phyloP scores from a whole-genome alignment of 2,888 invertebrate species.

The Euzetes globulus region DNA sequence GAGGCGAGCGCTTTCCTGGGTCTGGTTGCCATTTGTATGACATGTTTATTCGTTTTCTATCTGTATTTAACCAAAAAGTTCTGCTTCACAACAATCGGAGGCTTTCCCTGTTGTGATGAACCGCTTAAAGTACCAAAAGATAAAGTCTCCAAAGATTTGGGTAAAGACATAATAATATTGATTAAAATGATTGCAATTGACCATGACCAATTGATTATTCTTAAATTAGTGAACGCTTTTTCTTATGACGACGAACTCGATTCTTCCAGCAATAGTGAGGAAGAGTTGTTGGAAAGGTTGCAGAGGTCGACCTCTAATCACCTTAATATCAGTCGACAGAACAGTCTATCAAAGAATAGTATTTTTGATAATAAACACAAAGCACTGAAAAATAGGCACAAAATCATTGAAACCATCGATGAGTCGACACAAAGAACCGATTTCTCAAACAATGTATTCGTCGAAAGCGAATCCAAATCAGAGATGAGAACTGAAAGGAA shows the following conservation, averaged over 20 bases:
- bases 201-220: constrained; percentile 38
- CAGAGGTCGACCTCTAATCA: constrained; percentile 44
- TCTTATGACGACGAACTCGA: constrained; percentile 57
- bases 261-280: constrained; percentile 67
- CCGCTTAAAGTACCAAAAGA: constrained; percentile 45
- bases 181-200: too few species aligned
- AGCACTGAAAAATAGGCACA: constrained; percentile 23
- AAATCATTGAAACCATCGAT: background rate
- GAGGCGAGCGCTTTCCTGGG: constrained; percentile 83
- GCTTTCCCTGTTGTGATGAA: constrained; percentile 59
- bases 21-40: constrained; percentile 73
- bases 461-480: background rate
- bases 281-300: constrained; percentile 57
- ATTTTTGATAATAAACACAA: constrained; percentile 17
- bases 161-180: constrained; percentile 42
- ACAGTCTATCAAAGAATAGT: constrained; percentile 33
- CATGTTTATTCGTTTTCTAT: constrained; percentile 70
- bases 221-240: constrained; percentile 48
- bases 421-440: background rate
- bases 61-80: constrained; percentile 76
- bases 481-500: background rate
- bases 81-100: constrained; percentile 58
- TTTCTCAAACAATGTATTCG: background rate
- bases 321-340: constrained; percentile 37
- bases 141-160: constrained; percentile 40